A percentile compares a stretch with the other conserved stretches of the same genome.
Conservation (phyloP, 37 sponge, comb jelly and placozoan species). For the Chondrilla cf. caribensis region DNA sequence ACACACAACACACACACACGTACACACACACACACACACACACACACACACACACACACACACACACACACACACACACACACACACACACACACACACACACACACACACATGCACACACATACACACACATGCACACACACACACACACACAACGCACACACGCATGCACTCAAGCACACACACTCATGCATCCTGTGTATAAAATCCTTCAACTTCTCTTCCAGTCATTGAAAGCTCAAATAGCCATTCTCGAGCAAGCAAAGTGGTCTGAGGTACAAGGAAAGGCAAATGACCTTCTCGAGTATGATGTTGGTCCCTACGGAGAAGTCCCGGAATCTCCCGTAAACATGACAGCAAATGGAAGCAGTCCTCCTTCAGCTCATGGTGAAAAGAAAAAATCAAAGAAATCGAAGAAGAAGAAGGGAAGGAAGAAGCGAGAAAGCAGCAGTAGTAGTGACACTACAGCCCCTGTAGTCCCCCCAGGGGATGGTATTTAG, state of each 20-base stretch:
- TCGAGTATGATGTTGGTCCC: neutral
- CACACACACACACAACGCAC: no score
- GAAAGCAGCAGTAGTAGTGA: neutral
- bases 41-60: no score
- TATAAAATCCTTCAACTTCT: neutral
- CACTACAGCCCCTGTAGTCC: neutral
- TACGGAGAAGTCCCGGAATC: neutral
- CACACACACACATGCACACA: no score
- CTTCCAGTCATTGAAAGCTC: neutral
- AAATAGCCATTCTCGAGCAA: neutral
- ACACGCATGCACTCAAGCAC: no score
- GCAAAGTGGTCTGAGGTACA: neutral
- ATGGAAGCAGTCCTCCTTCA: neutral
- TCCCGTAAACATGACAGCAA: neutral
- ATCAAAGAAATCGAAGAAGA: constrained; percentile 3
- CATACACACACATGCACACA: no score
- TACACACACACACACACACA: no score
- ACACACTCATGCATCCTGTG: no score
- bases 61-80: no score
- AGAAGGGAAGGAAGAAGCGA: neutral
- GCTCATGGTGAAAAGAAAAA: neutral
- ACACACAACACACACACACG: no score
- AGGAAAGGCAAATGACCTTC: neutral
- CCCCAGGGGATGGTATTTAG: no score
- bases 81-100: no score